Evolutionary conservation across 23 tunicate species (phyloP).

Genomic region (Trididemnum clinides): DNA sequence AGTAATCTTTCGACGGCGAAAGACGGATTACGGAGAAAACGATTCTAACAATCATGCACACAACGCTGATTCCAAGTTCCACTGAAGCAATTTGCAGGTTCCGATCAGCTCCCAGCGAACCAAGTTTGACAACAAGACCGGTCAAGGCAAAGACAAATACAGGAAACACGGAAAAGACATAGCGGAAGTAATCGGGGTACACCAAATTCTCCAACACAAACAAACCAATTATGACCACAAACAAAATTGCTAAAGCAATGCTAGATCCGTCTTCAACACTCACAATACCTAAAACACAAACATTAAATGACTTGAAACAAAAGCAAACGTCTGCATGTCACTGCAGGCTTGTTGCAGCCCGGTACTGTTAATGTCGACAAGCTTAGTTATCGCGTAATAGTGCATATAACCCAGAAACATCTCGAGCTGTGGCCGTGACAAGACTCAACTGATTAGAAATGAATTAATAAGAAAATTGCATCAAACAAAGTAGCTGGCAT

Average conservation of each 20-base stretch:
- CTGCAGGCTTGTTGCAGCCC: too few relatives aligned
- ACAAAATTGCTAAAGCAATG: neutral
- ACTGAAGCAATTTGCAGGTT: slow-evolving; percentile 25
- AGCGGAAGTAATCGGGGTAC: slow-evolving; percentile 23
- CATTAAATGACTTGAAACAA: too few relatives aligned
- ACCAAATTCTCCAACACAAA: slow-evolving; percentile 18
- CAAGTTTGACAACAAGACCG: neutral
- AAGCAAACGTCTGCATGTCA: too few relatives aligned
- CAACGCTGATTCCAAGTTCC: slow-evolving; percentile 21
- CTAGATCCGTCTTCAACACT: slow-evolving; percentile 15
- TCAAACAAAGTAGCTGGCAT: too few relatives aligned
- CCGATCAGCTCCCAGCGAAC: neutral
- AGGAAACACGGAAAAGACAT: slow-evolving; percentile 35
- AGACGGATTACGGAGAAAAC: neutral
- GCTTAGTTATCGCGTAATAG: too few relatives aligned
- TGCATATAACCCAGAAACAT: too few relatives aligned
- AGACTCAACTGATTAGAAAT: too few relatives aligned
- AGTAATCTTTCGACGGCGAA: neutral
- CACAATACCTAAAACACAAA: neutral
- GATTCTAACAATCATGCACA: neutral
- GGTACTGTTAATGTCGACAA: too few relatives aligned
- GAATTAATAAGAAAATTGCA: too few relatives aligned
- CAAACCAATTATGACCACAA: slow-evolving; percentile 11
- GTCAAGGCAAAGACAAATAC: slow-evolving; percentile 35
- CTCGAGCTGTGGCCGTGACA: too few relatives aligned